These are phyloP conservation scores for Chromis chromis DNA, from an alignment of 2,797 vertebrate species.

Conservation along the genomic window DNA sequence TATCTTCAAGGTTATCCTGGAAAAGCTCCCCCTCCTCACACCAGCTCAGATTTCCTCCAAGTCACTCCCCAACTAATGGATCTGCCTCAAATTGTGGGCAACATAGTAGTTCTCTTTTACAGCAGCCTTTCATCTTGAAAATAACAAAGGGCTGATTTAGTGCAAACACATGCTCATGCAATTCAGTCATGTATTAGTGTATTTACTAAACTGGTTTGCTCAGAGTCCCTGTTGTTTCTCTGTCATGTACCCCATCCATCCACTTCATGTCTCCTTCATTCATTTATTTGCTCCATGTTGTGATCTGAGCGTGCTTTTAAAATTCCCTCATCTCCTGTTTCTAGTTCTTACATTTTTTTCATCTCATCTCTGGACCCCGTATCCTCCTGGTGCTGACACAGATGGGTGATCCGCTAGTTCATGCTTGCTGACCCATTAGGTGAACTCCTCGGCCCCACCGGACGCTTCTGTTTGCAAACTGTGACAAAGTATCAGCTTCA, in stretches of 20 bases:
- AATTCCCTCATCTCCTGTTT: not conserved
- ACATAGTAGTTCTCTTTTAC: conserved; percentile 11
- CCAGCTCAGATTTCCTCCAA: conserved; percentile 41
- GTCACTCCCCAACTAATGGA: conserved; percentile 21
- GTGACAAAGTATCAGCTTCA: conserved; percentile 82
- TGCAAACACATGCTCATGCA: conserved; percentile 6
- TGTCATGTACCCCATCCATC: not conserved
- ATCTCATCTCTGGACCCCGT: conserved; percentile 12
- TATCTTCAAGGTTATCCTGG: conserved; percentile 61
- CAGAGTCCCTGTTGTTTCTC: conserved; percentile 22
- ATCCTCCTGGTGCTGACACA: conserved; percentile 53
- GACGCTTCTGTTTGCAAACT: conserved; percentile 88
- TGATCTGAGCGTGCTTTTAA: not conserved
- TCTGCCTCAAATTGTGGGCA: conserved; percentile 20
- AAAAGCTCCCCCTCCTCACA: conserved; percentile 22
- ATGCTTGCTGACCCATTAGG: conserved; percentile 79
- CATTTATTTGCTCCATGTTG: conserved; percentile 7
- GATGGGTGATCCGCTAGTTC: conserved; percentile 52
- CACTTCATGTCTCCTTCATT: not conserved
- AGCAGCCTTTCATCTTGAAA: conserved; percentile 21
- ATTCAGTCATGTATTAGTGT: conserved; percentile 6
- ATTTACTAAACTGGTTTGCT: conserved; percentile 6
- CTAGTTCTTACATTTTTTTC: conserved; percentile 7
- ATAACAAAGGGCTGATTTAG: conserved; percentile 3
- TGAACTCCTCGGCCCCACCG: conserved; percentile 66